Percentiles rank a stretch among this genome's conserved stretches.
These are phyloP conservation scores for Melanerpes aurifrons DNA, from an alignment of 2,113 vertebrate species.

Conservation along the genomic window DNA sequence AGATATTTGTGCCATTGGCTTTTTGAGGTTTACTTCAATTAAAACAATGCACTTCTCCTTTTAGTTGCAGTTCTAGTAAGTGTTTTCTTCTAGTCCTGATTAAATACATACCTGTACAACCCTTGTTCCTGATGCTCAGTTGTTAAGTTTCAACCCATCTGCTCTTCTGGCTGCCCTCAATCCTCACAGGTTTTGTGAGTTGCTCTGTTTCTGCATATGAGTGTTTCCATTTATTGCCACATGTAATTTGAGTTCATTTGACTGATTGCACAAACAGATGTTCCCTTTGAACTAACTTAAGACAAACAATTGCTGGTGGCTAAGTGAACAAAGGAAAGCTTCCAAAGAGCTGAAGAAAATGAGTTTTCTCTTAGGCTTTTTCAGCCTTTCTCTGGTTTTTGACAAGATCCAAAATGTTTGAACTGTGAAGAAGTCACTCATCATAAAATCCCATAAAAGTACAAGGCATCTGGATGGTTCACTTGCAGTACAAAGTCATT, in stretches of 20 bases:
- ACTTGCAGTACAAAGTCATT: background rate
- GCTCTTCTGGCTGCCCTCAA: background rate
- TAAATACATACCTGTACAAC: background rate
- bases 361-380: background rate
- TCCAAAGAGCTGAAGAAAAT: background rate
- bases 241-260: conserved; percentile 20
- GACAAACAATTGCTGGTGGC: background rate
- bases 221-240: background rate
- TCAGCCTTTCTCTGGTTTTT: background rate
- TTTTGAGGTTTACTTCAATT: background rate
- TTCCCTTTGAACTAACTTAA: conserved; percentile 13
- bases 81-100: background rate
- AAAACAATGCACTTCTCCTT: background rate
- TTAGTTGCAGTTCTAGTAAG: background rate
- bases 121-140: background rate
- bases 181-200: background rate
- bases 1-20: background rate
- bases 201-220: background rate
- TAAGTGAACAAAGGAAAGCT: background rate
- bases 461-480: background rate
- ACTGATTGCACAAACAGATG: conserved; percentile 20
- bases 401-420: background rate
- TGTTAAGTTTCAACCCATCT: background rate
- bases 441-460: background rate
- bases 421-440: background rate